phyloP scores from a whole-genome alignment of 1,140 invertebrate genomes.

The Drosophila lacteicornis region DNA sequence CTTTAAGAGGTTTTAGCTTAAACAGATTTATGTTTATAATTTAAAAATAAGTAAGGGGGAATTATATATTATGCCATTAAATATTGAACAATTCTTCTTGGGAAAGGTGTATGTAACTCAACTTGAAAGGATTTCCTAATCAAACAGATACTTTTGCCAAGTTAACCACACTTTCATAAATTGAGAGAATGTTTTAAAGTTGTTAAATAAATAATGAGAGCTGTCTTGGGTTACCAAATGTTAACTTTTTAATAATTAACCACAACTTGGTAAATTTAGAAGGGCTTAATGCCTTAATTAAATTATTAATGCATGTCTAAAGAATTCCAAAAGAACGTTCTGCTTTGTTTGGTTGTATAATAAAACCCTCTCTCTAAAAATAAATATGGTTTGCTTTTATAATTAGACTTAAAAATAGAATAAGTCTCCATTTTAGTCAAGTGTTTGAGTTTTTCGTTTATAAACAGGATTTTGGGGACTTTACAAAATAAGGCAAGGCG shows the following conservation, averaged over 20 bases:
- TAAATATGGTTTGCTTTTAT: background rate
- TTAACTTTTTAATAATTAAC: constrained; percentile 8
- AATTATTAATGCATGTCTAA: constrained; percentile 1
- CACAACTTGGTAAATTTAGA: background rate
- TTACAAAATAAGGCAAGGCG: constrained; percentile 6
- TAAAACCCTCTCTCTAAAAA: background rate
- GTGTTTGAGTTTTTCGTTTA: background rate
- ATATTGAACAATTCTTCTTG: no score
- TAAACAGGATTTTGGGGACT: background rate
- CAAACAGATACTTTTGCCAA: background rate
- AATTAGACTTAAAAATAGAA: background rate
- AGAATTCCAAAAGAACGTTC: background rate
- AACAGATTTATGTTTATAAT: background rate
- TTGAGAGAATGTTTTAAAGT: background rate
- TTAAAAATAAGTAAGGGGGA: no score
- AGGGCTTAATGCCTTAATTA: background rate
- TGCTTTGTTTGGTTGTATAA: background rate
- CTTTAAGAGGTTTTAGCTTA: constrained; percentile 6
- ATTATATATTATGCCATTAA: no score
- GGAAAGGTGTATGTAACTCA: no score
- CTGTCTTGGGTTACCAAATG: background rate
- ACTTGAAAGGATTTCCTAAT: background rate
- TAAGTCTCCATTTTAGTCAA: no score
- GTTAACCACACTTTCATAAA: background rate
- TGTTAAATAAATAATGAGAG: constrained; percentile 6